Conservation (phyloP, 2,113 vertebrate species). For the Psettodes erumei region DNA sequence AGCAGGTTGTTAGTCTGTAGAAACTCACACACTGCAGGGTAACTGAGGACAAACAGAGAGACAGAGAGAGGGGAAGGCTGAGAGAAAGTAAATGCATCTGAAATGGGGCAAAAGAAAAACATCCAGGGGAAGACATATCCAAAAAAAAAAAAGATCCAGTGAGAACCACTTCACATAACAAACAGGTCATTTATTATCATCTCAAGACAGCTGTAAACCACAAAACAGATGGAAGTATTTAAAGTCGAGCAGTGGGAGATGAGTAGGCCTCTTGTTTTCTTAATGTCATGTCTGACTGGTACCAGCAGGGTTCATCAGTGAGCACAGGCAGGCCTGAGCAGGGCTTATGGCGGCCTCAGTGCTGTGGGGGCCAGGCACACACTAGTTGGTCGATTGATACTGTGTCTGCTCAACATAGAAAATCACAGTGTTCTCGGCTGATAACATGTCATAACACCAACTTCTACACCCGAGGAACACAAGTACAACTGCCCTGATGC, state of each 20-base stretch:
- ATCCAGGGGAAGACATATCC: neutral
- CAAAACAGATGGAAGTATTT: constrained; percentile 32
- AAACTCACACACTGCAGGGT: constrained; percentile 97
- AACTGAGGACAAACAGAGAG: constrained; percentile 78
- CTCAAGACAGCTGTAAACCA: constrained; percentile 14
- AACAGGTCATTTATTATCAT: neutral
- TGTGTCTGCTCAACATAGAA: constrained; percentile 55
- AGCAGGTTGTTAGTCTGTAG: constrained; percentile 98
- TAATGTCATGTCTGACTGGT: constrained; percentile 2
- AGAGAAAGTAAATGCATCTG: neutral
- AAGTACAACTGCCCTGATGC: neutral
- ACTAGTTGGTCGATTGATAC: constrained; percentile 45
- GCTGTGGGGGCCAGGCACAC: constrained; percentile 20
- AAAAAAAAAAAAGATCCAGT: neutral
- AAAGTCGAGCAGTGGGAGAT: constrained; percentile 23
- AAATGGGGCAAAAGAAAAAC: neutral
- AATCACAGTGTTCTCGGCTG: constrained; percentile 27
- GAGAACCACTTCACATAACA: neutral
- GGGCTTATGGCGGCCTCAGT: constrained; percentile 18
- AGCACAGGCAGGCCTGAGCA: constrained; percentile 13
- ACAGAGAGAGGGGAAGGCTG: neutral
- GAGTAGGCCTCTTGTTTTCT: constrained; percentile 29
- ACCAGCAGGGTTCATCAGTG: constrained; percentile 68
- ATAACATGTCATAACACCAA: constrained; percentile 26
- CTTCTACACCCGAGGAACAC: neutral